Evolutionary conservation across 1,140 invertebrate genomes (phyloP).

Genomic region (Drosophila auraria): DNA sequence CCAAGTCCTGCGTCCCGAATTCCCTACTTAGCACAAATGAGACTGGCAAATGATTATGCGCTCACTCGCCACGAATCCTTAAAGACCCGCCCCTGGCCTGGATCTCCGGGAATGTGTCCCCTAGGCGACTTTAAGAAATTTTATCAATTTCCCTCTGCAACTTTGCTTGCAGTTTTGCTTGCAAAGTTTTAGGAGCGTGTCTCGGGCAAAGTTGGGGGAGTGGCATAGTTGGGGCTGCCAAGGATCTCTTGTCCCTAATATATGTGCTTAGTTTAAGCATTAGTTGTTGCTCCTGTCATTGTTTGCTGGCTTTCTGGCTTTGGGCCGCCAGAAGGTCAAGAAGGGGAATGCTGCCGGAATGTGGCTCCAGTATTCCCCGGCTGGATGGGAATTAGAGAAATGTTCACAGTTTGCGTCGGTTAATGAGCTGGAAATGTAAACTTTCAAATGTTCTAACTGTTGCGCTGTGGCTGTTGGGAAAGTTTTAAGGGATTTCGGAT

Average conservation of each 20-base stretch:
- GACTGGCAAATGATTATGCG: constrained; percentile 79
- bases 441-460: constrained; percentile 53
- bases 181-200: constrained; percentile 61
- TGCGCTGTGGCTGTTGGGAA: constrained; percentile 23
- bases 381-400: constrained; percentile 38
- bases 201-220: constrained; percentile 3
- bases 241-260: constrained; percentile 41
- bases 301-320: constrained; percentile 24
- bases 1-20: constrained; percentile 2
- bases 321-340: constrained; percentile 61
- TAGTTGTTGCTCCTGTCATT: constrained; percentile 44
- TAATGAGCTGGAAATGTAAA: constrained; percentile 79
- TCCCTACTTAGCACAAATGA: constrained; percentile 68
- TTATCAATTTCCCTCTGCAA: constrained; percentile 74
- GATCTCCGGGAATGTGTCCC: constrained; percentile 51
- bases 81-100: constrained; percentile 41
- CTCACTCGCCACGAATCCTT: constrained; percentile 56
- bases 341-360: constrained; percentile 20
- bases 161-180: constrained; percentile 50
- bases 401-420: constrained; percentile 70
- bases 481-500: constrained; percentile 36
- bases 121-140: constrained; percentile 69
- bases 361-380: not conserved
- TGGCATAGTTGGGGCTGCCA: constrained; percentile 35
- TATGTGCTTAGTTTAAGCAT: constrained; percentile 59